Evolutionary conservation across 2,113 vertebrate genomes (phyloP).

Genomic region (Ptyas mucosa): DNA sequence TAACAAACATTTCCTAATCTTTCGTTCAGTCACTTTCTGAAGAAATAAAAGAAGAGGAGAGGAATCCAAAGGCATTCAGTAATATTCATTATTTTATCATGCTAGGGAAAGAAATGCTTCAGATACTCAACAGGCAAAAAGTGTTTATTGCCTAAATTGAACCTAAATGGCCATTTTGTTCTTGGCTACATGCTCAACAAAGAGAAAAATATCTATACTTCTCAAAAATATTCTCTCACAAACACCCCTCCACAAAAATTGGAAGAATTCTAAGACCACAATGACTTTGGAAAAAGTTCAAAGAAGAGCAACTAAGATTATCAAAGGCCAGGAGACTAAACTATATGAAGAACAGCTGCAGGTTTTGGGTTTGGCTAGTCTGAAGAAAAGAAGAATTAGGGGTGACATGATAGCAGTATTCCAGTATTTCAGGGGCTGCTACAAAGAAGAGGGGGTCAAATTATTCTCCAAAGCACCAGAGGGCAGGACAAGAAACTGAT

Average conservation of each 20-base stretch:
- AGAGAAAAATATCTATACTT: background rate
- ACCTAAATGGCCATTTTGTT: background rate
- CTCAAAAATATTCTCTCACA: background rate
- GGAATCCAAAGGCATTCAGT: background rate
- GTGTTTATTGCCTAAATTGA: background rate
- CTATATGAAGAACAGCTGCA: too few relatives aligned
- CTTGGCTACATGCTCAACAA: background rate
- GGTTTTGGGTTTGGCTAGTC: too few relatives aligned
- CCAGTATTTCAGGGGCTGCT: too few relatives aligned
- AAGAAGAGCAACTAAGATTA: too few relatives aligned
- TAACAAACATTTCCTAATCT: constrained; percentile 14
- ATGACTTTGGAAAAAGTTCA: background rate
- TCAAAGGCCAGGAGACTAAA: too few relatives aligned
- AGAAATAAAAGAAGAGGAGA: background rate
- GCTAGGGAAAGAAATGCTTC: background rate
- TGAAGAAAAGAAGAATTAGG: too few relatives aligned
- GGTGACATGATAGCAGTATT: too few relatives aligned
- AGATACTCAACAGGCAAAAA: background rate
- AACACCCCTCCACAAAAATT: background rate
- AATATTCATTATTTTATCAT: constrained; percentile 7
- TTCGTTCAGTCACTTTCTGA: background rate
- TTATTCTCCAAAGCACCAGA: too few relatives aligned
- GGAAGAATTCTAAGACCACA: background rate
- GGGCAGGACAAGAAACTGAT: too few relatives aligned
- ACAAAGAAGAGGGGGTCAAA: too few relatives aligned